phyloP scores from a whole-genome alignment of 2,797 vertebrate species.

The Sparidentex hasta region DNA sequence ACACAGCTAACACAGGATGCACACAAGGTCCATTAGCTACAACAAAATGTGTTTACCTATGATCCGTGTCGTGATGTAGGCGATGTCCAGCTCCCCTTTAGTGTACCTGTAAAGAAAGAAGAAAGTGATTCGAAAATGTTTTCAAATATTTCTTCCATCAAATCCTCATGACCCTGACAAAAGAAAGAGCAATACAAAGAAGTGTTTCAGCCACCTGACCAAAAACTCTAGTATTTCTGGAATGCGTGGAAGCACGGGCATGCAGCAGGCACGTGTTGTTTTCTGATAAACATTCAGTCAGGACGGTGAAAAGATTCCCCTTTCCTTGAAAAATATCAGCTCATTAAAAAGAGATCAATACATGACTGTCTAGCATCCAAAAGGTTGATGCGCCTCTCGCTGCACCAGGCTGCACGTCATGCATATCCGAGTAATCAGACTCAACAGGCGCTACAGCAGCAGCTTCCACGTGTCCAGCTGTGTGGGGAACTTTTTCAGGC shows the following conservation, averaged over 20 bases:
- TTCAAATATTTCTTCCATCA: neutral
- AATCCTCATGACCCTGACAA: neutral
- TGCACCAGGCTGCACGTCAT: slow-evolving; percentile 30
- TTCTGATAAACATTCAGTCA: neutral
- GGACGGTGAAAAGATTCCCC: neutral
- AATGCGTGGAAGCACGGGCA: neutral
- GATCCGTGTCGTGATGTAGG: slow-evolving; percentile 97
- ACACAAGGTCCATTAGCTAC: neutral
- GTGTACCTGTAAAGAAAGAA: slow-evolving; percentile 90
- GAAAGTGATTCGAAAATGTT: slow-evolving; percentile 8
- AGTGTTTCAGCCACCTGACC: neutral
- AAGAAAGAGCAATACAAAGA: neutral
- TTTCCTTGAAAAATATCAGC: slow-evolving; percentile 16
- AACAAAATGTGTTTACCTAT: slow-evolving; percentile 89
- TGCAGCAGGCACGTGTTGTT: neutral
- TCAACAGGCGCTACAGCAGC: slow-evolving; percentile 43
- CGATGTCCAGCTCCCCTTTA: slow-evolving; percentile 98
- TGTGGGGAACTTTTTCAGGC: slow-evolving; percentile 30
- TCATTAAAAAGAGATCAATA: slow-evolving; percentile 17
- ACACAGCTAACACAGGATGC: neutral
- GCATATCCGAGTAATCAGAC: slow-evolving; percentile 33
- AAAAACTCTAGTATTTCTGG: neutral
- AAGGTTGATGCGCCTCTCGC: slow-evolving; percentile 14
- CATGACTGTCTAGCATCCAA: slow-evolving; percentile 12
- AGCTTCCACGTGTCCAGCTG: slow-evolving; percentile 41